These are phyloP conservation scores for Noctilio leporinus DNA, from an alignment of 2,113 vertebrate genomes.

Conservation along the genomic window DNA sequence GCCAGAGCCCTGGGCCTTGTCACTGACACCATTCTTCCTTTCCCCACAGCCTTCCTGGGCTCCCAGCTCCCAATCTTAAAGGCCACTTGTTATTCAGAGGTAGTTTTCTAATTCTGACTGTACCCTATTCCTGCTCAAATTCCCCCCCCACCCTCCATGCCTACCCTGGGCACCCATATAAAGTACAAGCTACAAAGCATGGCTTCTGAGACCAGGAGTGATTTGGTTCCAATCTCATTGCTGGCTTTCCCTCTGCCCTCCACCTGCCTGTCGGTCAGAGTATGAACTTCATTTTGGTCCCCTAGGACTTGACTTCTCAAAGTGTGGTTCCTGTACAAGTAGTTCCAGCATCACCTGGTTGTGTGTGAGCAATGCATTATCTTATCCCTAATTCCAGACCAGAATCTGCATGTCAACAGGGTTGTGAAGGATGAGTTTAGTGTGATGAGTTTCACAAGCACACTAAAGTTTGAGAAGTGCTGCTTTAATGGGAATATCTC, in stretches of 20 bases:
- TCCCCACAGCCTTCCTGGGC: background rate
- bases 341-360: background rate
- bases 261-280: background rate
- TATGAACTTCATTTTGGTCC: background rate
- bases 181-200: background rate
- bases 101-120: background rate
- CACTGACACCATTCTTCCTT: background rate
- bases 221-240: background rate
- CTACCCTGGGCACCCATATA: background rate
- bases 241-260: background rate
- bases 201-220: background rate
- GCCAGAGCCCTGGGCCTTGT: background rate
- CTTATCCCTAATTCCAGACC: background rate
- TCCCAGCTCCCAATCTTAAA: background rate
- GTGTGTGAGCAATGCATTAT: background rate
- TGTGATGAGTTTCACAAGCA: background rate
- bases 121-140: background rate
- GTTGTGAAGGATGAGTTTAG: rapidly evolving
- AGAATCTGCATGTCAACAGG: background rate
- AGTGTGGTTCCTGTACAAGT: background rate
- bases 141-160: background rate
- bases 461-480: background rate
- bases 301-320: background rate
- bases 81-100: background rate
- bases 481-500: background rate